Evolutionary conservation across 2,113 vertebrate genomes (phyloP), one percentile per base, ranked within the genome.

Genomic region (Gambusia holbrooki): DNA sequence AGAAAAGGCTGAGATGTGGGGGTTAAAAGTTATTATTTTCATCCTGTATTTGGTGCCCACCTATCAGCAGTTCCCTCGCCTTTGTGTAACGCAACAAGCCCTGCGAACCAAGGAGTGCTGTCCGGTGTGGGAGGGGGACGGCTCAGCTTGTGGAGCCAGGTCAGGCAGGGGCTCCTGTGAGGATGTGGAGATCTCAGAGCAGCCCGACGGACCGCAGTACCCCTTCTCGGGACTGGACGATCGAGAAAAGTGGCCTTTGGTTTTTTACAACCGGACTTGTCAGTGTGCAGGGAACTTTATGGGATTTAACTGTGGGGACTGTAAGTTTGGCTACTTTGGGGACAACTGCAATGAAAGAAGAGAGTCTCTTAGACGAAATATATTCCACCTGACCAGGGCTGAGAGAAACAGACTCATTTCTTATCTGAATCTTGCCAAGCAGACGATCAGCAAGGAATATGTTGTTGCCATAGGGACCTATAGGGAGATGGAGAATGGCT

Each of bases 351-450:
- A 91, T 0, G 90, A 96, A 71, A 95, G 93, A 62, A 85, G 85
- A 42, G 75, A 95, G 15, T 92, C 89, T 42, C 91, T 95, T 0
- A 95, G 97, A 87, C 95, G 94, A 89, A 97, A 96, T 72, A 92
- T 99, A 22, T 94, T 97, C 12, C 94, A 95, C 77, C 85, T 99
- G 77, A 95, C 94, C 8, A 17, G 73, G 0, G 27, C 86, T 0
- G 97, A 99, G 80, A 96, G 94, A 79, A 87, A 93, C 67, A 93
- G 92, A 65, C 95, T 98, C 27, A 91, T 98, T 22, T 96, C 98
- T 3, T 99, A 99, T 79, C 94, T 99, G 66, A 98, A 95, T 75
- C 73, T 99, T 83, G 97, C 97, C n/a, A 99, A 99, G 81, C 94
- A 88, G n/a, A 95, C 95, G 0, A 81, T 79, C 58, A 98, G 96